Evolutionary conservation across 2,888 invertebrate species (phyloP).

Genomic region (Coecobrya sp.): DNA sequence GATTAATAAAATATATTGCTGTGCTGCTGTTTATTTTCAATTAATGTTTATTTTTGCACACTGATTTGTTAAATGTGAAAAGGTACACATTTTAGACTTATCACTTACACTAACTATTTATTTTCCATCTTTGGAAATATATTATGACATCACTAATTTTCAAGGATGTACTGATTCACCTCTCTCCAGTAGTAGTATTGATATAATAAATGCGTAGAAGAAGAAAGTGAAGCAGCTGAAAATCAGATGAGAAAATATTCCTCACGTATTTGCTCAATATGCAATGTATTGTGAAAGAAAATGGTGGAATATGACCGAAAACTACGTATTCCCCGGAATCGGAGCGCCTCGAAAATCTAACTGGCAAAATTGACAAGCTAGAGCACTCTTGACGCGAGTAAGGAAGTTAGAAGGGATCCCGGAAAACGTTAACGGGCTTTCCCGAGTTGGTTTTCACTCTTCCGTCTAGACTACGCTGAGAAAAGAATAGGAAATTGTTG

Average conservation of each 20-base stretch:
- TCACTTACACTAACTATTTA: constrained; percentile 11
- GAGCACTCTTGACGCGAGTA: constrained; percentile 52
- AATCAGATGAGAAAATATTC: constrained; percentile 70
- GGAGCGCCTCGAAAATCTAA: constrained; percentile 40
- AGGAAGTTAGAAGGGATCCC: neutral
- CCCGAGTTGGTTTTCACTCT: neutral
- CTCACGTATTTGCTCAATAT: neutral
- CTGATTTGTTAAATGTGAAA: neutral
- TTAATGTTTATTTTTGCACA: neutral
- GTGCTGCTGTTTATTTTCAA: neutral
- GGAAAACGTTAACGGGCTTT: neutral
- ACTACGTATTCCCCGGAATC: constrained; percentile 19
- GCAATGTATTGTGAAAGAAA: constrained; percentile 7
- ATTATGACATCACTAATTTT: neutral
- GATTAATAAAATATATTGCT: neutral
- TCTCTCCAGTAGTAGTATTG: constrained; percentile 20
- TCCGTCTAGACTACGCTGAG: constrained; percentile 36
- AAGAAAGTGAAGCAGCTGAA: constrained; percentile 75
- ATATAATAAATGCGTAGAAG: constrained; percentile 42
- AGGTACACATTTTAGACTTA: neutral
- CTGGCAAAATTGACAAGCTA: constrained; percentile 40
- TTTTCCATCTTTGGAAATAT: neutral
- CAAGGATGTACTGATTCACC: constrained; percentile 10
- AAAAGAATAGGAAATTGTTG: constrained; percentile 3
- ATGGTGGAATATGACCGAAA: constrained; percentile 41